These are phyloP conservation scores for Indicator maculatus DNA, from an alignment of 2,113 vertebrate genomes.

Conservation along the genomic window DNA sequence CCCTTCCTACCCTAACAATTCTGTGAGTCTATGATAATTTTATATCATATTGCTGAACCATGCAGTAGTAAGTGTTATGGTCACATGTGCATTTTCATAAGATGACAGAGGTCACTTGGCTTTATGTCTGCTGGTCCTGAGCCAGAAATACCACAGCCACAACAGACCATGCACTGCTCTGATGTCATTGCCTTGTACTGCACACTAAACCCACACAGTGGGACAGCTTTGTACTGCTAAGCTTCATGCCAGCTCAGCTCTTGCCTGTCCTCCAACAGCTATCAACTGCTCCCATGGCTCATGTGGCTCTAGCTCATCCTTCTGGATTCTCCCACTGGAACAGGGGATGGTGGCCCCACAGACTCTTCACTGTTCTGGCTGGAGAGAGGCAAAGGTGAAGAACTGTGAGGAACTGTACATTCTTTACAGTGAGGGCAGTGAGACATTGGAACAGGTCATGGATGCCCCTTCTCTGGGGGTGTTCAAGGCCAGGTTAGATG, in stretches of 20 bases:
- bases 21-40: neutral
- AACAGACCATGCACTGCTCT: neutral
- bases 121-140: neutral
- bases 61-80: neutral
- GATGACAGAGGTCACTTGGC: neutral
- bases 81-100: too few species aligned
- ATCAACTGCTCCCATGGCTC: neutral
- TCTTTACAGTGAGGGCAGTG: too few species aligned
- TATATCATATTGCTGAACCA: neutral
- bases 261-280: neutral
- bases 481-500: too few species aligned
- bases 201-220: neutral
- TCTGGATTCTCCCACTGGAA: neutral
- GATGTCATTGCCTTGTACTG: rapidly evolving
- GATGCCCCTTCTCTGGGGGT: too few species aligned
- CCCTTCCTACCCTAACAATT: too few species aligned
- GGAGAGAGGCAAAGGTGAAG: neutral
- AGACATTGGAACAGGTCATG: too few species aligned
- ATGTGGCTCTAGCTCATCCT: rapidly evolving
- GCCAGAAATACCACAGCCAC: neutral
- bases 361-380: neutral
- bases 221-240: neutral
- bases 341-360: neutral
- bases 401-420: too few species aligned
- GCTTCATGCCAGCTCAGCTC: too few species aligned